Evolutionary conservation across 2,113 vertebrate genomes (phyloP).

Genomic region (Dermatemys mawii): DNA sequence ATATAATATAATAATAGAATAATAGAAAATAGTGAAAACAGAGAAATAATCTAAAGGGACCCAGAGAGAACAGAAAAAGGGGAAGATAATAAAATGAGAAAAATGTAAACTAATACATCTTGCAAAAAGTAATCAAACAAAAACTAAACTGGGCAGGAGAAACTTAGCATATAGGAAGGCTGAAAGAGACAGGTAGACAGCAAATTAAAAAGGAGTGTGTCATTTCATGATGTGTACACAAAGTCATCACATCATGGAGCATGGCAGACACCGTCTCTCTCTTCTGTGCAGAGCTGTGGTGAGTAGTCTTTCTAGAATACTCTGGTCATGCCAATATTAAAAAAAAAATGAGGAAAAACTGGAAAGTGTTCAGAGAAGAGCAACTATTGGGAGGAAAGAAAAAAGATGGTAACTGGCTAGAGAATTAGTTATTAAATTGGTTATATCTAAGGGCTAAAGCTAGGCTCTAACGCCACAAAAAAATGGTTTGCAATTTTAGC

Average conservation of each 20-base stretch:
- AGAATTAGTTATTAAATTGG: not conserved
- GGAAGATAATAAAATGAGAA: not conserved
- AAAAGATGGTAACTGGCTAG: not conserved
- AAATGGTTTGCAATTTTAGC: no score
- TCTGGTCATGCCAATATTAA: not conserved
- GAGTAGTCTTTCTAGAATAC: not conserved
- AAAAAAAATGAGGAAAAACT: not conserved
- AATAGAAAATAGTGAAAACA: no score
- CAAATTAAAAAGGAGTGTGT: not conserved
- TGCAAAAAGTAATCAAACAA: not conserved
- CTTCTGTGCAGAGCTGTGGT: not conserved
- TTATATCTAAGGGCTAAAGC: not conserved
- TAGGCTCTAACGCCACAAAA: no score
- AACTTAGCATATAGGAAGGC: not conserved
- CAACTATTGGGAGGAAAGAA: not conserved
- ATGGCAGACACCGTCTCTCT: accelerated
- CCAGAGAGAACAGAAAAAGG: not conserved
- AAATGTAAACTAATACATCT: not conserved
- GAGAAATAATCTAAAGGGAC: not conserved
- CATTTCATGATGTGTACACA: not conserved
- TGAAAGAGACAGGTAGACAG: not conserved
- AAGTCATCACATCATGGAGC: not conserved
- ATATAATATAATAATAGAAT: no score
- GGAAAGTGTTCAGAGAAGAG: not conserved
- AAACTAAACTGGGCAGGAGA: not conserved